Evolutionary conservation across 2,113 vertebrate genomes (phyloP).

Genomic region (Hippocampus barbouri): DNA sequence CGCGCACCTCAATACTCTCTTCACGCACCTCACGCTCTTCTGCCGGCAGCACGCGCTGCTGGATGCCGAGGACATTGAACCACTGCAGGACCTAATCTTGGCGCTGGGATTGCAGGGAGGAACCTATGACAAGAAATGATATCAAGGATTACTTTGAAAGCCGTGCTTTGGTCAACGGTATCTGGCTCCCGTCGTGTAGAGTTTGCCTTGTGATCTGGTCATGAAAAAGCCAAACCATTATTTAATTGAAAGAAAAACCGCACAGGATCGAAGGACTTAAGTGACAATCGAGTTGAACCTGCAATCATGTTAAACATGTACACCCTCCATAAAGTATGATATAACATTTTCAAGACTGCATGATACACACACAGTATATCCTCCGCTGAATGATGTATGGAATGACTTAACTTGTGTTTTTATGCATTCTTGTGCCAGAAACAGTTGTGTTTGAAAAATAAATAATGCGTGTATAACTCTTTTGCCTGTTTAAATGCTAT

Average conservation of each 20-base stretch:
- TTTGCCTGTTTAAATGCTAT: neutral
- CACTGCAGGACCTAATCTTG: conserved; percentile 72
- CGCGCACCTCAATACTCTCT: conserved; percentile 79
- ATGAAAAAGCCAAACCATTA: neutral
- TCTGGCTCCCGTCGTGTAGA: neutral
- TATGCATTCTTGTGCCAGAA: conserved; percentile 1
- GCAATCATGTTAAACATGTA: neutral
- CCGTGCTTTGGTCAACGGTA: neutral
- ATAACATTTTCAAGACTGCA: conserved; percentile 2
- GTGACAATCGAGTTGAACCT: conserved; percentile 1
- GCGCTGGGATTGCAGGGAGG: conserved; percentile 50
- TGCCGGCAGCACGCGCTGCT: conserved; percentile 72
- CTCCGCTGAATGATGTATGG: neutral
- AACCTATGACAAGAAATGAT: conserved; percentile 10
- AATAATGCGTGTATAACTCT: neutral
- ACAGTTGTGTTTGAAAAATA: conserved; percentile 7
- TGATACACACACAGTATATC: conserved; percentile 1
- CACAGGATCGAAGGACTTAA: neutral
- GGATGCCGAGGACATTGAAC: conserved; percentile 69
- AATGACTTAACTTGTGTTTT: neutral
- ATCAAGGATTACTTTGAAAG: neutral
- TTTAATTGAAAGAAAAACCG: neutral
- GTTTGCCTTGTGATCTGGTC: neutral
- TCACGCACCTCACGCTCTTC: conserved; percentile 75
- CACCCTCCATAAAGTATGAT: neutral